phyloP scores from a whole-genome alignment of 2,113 vertebrate species.

The Forbesichthys papilliferus region DNA sequence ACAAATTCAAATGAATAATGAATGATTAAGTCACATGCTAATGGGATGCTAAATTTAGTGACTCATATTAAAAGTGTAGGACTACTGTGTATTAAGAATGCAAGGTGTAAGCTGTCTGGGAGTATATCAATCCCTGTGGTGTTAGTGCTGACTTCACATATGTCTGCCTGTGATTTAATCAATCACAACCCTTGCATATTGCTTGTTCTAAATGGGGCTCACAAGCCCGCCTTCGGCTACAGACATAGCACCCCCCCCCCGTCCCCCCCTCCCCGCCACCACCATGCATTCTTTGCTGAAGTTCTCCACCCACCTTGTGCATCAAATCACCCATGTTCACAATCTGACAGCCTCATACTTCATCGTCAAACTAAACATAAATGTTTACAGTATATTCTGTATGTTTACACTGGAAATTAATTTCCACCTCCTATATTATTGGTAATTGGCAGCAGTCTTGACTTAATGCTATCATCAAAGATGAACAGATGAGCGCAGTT shows the following conservation, averaged over 20 bases:
- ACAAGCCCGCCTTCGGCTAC: constrained; percentile 4
- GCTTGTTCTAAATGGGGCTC: constrained; percentile 44
- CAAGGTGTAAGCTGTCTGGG: constrained; percentile 44
- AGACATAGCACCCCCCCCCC: constrained; percentile 33
- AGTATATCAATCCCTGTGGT: constrained; percentile 42
- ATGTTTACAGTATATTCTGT: too few relatives aligned
- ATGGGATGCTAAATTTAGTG: constrained; percentile 59
- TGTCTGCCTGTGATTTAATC: constrained; percentile 64
- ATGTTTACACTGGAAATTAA: too few relatives aligned
- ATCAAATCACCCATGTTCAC: constrained; percentile 29
- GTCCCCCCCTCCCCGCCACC: too few relatives aligned
- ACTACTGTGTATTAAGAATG: constrained; percentile 44
- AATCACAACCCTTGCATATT: constrained; percentile 45
- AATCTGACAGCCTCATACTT: constrained; percentile 26
- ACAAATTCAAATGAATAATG: constrained; percentile 37
- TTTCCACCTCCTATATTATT: not conserved
- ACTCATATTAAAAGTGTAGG: constrained; percentile 18
- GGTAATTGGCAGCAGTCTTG: constrained; percentile 30
- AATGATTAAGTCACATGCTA: constrained; percentile 44
- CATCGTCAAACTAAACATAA: constrained; percentile 20
- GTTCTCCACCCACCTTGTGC: constrained; percentile 12
- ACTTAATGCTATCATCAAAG: not conserved
- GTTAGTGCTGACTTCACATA: constrained; percentile 64
- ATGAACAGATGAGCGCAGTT: not conserved
- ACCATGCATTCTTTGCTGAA: not conserved